Evolutionary conservation across 2,888 invertebrate species (phyloP), one percentile per base, ranked within the genome.

Genomic region (Cerastis leucographa): DNA sequence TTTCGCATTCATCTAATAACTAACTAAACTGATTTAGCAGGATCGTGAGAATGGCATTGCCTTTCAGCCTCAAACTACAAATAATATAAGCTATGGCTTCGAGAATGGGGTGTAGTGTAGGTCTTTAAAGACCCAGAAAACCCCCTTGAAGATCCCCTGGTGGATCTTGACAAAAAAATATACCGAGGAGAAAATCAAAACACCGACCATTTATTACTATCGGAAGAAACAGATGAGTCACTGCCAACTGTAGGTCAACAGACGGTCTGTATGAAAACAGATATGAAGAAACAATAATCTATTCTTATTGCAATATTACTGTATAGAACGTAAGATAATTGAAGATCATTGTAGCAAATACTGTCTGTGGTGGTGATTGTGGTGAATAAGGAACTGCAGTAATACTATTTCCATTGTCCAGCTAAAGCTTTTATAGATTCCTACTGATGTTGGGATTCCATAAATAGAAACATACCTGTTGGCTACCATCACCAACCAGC

Each of bases 211-310:
- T 54, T 35, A 54, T 42, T 77, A 62, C 54, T 35, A 49, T 75
- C 22, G 56, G 17, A 42, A 64, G 42, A 44, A 22, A 76, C 22
- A 76, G 42, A 78, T 83, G 56, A 64, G 44, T 69, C 64, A 78
- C 49, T 44, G 64, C 62, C 69, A 68, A 44, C 56, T 40, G 59
- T 68, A 65, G 56, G 83, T 83, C 42, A 65, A 83, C 44, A 69
- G 40, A 59, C 64, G 19, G 25, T 69, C n/a, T 51, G n/a, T 67
- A 44, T 56, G 22, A n/a, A 61, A 68, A 81, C 49, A 64, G 42
- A 35, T 49, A n/a, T 35, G 2, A 25, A 49, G 17, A 49, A 77
- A 64, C 35, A 82, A 75, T 62, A 29, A 62, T 54, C 40, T 56
- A 44, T 68, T 64, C 17, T 17, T 77, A 49, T 8, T 42, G 51